Evolutionary conservation across 1,140 invertebrate genomes (phyloP), one percentile per base, ranked within the genome.

Genomic region (Zaprionus africanus): DNA sequence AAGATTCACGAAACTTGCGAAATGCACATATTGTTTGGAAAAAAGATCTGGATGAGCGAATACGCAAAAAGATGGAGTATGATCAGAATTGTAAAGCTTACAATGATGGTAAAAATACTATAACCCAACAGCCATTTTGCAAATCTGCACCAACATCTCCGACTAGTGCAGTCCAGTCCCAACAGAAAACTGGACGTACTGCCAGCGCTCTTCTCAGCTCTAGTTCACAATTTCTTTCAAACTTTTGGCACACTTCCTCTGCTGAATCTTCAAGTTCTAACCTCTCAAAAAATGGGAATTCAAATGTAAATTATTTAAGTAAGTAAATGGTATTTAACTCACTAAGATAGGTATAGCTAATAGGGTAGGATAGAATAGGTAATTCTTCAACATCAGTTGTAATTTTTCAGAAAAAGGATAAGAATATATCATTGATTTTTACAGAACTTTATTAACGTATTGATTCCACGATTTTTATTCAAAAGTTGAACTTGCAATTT

Each of bases 151-250:
- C 90, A 7, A 83, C 82, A 1, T 91, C 90, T 0, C 90, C 90
- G 36, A 83, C 77, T 15, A 87, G 28, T 31, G n/a, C 41, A 12
- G 26, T 15, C 38, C 61, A 63, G 31, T 34, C 31, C 31, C 28
- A 2, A 31, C 53, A 75, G 15, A 83, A 70, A 62, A 51, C 43
- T 26, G 56, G 69, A 41, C 67, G 62, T 54, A 41, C 51, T 43
- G 59, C 86, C 2, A 78, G 57, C 17, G 82, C 87, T 19, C 66
- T 94, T 38, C 67, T 94, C 1, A 72, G 81, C 6, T 91, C 93
- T 1, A 92, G 94, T 54, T 95, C 95, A 64, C 95, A 94, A 64
- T 96, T 96, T 83, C 91, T 96, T 13, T 95, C 95, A 75, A 94
- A 95, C 84, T 93, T 96, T 66, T 93, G 95, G 68, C 94, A 95